These are phyloP conservation scores for Portevinia maculata DNA, from an alignment of 2,888 invertebrate genomes.

Conservation along the genomic window DNA sequence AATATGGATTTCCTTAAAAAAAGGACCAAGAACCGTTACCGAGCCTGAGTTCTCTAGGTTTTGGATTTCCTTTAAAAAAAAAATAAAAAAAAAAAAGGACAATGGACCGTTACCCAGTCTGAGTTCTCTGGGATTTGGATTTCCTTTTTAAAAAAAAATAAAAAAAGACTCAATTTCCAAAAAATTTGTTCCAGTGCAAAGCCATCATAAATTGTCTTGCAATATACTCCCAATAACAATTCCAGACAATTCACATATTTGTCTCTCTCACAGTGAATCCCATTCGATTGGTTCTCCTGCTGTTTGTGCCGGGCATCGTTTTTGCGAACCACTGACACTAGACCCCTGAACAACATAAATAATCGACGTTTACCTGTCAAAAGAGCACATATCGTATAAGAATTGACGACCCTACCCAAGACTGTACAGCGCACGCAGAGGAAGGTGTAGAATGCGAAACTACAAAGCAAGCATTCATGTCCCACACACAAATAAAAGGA, in stretches of 20 bases:
- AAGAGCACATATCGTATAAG: slow-evolving; percentile 60
- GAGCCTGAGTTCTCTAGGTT: too few relatives aligned
- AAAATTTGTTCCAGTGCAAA: slow-evolving; percentile 24
- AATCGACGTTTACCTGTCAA: slow-evolving; percentile 72
- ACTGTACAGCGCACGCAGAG: too few relatives aligned
- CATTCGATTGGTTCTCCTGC: slow-evolving; percentile 39
- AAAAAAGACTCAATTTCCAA: neutral
- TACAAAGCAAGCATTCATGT: slow-evolving; percentile 28
- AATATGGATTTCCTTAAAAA: too few relatives aligned
- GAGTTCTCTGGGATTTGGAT: too few relatives aligned
- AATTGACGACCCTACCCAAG: slow-evolving; percentile 64
- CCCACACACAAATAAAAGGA: slow-evolving; percentile 29
- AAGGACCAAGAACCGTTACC: too few relatives aligned
- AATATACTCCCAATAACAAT: slow-evolving; percentile 34
- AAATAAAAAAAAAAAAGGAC: too few relatives aligned
- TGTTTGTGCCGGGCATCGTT: neutral
- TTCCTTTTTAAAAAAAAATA: too few relatives aligned
- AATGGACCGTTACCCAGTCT: too few relatives aligned
- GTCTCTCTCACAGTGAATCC: slow-evolving; percentile 45
- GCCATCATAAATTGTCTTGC: slow-evolving; percentile 46
- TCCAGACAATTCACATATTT: slow-evolving; percentile 66
- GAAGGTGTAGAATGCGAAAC: slow-evolving; percentile 33
- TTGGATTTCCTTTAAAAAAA: too few relatives aligned
- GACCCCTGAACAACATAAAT: slow-evolving; percentile 66
- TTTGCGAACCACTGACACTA: slow-evolving; percentile 59